Conservation (phyloP, 1,140 invertebrate genomes). For the roundworm (Caenorhabditis elegans) region DNA sequence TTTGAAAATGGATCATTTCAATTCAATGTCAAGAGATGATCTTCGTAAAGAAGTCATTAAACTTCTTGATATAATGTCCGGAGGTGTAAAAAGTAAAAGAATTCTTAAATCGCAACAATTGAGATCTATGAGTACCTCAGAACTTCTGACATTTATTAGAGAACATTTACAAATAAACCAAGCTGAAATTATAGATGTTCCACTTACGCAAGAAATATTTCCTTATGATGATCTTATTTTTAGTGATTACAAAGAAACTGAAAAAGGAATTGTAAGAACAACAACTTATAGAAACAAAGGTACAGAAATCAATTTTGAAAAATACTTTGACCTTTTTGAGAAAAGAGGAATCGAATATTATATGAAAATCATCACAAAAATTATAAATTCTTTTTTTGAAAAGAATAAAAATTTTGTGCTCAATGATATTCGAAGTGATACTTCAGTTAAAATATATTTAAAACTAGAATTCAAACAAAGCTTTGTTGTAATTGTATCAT, state of each 20-base stretch:
- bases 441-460: constrained; percentile 53
- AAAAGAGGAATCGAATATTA: neutral
- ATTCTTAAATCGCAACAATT: neutral
- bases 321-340: too few relatives aligned
- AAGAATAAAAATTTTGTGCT: constrained; percentile 39
- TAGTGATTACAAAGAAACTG: constrained; percentile 45
- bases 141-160: neutral
- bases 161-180: too few relatives aligned
- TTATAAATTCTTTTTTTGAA: neutral
- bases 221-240: constrained; percentile 26
- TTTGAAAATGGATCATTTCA: neutral
- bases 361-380: neutral
- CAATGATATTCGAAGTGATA: constrained; percentile 44
- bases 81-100: neutral
- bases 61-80: too few relatives aligned
- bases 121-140: neutral
- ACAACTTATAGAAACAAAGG: too few relatives aligned
- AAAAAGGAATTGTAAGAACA: constrained; percentile 20
- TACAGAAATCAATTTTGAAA: too few relatives aligned
- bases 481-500: too few relatives aligned
- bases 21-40: constrained; percentile 12
- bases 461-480: constrained; percentile 33
- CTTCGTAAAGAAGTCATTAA: neutral
- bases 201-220: neutral
- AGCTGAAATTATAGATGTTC: too few relatives aligned